These are phyloP conservation scores for Lates japonicus DNA, from an alignment of 2,797 vertebrate genomes.

Conservation along the genomic window DNA sequence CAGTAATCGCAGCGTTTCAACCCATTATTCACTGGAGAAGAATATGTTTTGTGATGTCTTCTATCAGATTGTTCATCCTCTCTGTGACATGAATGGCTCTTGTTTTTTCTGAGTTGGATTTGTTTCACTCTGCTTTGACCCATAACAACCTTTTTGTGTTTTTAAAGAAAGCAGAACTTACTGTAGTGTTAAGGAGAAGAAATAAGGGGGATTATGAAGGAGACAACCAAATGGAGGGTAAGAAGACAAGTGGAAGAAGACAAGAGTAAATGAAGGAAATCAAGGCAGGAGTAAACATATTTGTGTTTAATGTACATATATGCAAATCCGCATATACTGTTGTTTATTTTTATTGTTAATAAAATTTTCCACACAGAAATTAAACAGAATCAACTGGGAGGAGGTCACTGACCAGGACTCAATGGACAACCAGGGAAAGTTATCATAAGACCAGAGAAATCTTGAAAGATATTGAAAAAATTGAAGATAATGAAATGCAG, in stretches of 20 bases:
- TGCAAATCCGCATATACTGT: not conserved
- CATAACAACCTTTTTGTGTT: not conserved
- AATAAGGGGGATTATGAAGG: not conserved
- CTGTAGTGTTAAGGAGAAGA: not conserved
- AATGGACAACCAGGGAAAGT: no score
- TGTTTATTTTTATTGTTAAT: not conserved
- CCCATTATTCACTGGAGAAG: conserved; percentile 27
- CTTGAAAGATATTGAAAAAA: no score
- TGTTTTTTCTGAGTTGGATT: conserved; percentile 4
- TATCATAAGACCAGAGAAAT: no score
- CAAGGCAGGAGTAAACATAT: not conserved
- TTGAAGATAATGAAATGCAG: no score
- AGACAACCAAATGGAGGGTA: not conserved
- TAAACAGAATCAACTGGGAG: no score
- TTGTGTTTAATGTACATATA: not conserved
- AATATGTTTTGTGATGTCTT: conserved; percentile 7
- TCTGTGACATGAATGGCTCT: conserved; percentile 8
- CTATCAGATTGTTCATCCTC: not conserved
- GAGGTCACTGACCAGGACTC: no score
- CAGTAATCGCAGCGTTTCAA: conserved; percentile 22
- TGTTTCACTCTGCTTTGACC: not conserved
- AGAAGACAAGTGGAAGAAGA: not conserved
- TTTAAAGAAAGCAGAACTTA: conserved; percentile 1
- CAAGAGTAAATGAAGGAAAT: not conserved
- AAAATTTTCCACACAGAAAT: no score